These are phyloP conservation scores for Dermolepida albohirtum DNA, from an alignment of 2,888 invertebrate species.

Conservation along the genomic window DNA sequence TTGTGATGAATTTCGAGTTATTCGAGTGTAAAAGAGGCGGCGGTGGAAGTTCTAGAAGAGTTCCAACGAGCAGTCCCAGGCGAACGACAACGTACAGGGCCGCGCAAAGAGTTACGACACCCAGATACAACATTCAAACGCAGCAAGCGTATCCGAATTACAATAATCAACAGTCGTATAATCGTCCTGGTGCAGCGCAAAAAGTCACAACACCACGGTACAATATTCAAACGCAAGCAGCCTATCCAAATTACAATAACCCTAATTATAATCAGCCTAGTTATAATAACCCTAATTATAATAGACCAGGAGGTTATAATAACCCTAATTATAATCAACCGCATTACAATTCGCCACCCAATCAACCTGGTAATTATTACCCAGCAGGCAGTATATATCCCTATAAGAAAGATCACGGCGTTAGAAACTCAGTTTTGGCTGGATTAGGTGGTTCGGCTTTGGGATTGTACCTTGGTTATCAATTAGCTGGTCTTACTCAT, in stretches of 20 bases:
- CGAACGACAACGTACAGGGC: not conserved
- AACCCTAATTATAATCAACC: conserved; percentile 40
- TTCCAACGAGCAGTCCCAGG: conserved; percentile 15
- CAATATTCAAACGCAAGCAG: conserved; percentile 31
- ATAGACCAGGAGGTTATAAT: conserved; percentile 34
- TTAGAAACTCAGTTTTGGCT: conserved; percentile 42
- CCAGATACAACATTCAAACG: conserved; percentile 24
- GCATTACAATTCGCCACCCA: conserved; percentile 20
- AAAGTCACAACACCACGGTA: conserved; percentile 35
- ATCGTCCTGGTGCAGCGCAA: conserved; percentile 30
- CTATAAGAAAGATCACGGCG: conserved; percentile 33
- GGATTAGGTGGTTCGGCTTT: conserved; percentile 42
- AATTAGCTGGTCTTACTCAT: conserved; percentile 32
- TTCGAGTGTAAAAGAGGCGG: conserved; percentile 8
- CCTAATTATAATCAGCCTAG: conserved; percentile 35
- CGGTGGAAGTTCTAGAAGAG: conserved; percentile 13
- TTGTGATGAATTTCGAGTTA: not conserved
- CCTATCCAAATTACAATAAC: conserved; percentile 33
- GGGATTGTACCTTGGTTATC: conserved; percentile 41
- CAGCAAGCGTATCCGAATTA: conserved; percentile 26
- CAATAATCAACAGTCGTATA: conserved; percentile 17
- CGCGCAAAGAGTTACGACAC: conserved; percentile 24
- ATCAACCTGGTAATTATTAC: conserved; percentile 22
- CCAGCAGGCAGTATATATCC: conserved; percentile 15
- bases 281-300: conserved; percentile 20